Evolutionary conservation across 1,140 invertebrate species (phyloP).

Genomic region (Papilio dardanus): DNA sequence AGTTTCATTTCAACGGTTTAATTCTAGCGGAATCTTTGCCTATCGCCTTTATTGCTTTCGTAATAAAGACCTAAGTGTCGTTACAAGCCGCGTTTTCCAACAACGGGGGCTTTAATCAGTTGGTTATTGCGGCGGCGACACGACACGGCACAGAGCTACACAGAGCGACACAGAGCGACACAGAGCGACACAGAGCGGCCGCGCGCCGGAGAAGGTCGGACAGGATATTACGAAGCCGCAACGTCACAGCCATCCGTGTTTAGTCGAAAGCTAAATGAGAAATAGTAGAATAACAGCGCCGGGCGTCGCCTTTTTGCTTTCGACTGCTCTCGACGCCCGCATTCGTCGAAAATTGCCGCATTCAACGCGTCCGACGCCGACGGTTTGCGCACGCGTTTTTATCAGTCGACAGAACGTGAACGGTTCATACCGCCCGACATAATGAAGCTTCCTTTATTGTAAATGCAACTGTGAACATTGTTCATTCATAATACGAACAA

Average conservation of each 20-base stretch:
- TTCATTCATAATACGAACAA: background rate
- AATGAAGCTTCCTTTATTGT: slow-evolving; percentile 9
- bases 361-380: slow-evolving; percentile 16
- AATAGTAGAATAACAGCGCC: slow-evolving; percentile 57
- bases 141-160: slow-evolving; percentile 35
- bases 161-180: background rate
- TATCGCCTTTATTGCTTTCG: slow-evolving; percentile 74
- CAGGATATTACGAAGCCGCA: slow-evolving; percentile 77
- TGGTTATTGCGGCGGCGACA: slow-evolving; percentile 49
- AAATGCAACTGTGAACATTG: background rate
- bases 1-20: slow-evolving; percentile 74
- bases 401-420: slow-evolving; percentile 1
- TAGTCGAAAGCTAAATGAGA: slow-evolving; percentile 69
- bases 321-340: slow-evolving; percentile 35
- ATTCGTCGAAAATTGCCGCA: slow-evolving; percentile 27
- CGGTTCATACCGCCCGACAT: background rate
- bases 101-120: slow-evolving; percentile 50
- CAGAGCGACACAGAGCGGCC: slow-evolving; percentile 33
- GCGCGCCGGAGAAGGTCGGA: slow-evolving; percentile 61
- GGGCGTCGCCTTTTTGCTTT: slow-evolving; percentile 38
- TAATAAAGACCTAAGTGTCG: slow-evolving; percentile 69
- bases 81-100: slow-evolving; percentile 53
- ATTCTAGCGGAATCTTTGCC: slow-evolving; percentile 67
- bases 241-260: slow-evolving; percentile 69
- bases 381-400: slow-evolving; percentile 34